Percentiles rank a stretch among this genome's conserved stretches.
Conservation (phyloP, 2,797 vertebrate genomes). For the Esox masquinongy region DNA sequence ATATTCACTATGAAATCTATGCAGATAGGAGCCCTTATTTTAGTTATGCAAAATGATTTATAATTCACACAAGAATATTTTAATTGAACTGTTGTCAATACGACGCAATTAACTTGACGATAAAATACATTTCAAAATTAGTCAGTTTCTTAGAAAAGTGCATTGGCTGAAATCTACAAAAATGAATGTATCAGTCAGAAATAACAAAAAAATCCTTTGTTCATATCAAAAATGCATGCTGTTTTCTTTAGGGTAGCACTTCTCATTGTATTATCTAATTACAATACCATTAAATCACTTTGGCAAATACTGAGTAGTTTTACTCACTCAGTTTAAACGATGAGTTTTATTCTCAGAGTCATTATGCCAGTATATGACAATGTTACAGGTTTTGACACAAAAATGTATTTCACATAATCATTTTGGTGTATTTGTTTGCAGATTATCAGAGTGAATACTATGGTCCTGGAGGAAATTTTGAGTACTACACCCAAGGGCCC, state of each 20-base stretch:
- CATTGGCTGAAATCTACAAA: too few relatives aligned
- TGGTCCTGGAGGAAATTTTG: constrained; percentile 87
- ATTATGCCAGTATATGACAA: neutral
- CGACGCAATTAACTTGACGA: too few relatives aligned
- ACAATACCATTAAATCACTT: neutral
- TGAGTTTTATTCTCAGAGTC: neutral
- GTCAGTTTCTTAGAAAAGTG: too few relatives aligned
- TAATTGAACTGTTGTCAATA: too few relatives aligned
- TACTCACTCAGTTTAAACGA: too few relatives aligned
- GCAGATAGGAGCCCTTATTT: neutral
- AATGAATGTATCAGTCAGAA: too few relatives aligned
- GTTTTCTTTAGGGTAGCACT: neutral
- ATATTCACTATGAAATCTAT: neutral
- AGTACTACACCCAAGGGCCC: constrained; percentile 92
- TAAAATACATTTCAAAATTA: neutral
- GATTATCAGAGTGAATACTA: constrained; percentile 96
- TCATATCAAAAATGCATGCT: too few relatives aligned
- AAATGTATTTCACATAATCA: constrained; percentile 12
- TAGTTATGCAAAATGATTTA: neutral
- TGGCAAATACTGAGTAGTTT: neutral
- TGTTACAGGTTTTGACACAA: neutral
- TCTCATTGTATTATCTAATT: neutral
- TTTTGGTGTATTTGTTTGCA: constrained; percentile 48
- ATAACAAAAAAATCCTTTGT: too few relatives aligned
- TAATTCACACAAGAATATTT: neutral